phyloP scores from a whole-genome alignment of 2,888 invertebrate genomes.

The Hypolimnas misippus region DNA sequence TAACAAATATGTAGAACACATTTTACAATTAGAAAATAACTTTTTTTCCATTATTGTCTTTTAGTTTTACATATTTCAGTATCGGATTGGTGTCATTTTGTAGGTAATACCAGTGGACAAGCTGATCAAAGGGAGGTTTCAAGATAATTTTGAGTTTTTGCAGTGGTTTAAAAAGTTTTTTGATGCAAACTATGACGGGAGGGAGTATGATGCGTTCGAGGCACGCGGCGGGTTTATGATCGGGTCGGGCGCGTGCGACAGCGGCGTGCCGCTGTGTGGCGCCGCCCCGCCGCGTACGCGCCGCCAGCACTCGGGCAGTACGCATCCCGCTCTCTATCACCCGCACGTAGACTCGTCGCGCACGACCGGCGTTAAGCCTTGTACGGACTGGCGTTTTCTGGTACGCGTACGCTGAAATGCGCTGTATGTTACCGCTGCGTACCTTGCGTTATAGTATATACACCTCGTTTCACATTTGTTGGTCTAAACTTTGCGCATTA shows the following conservation, averaged over 20 bases:
- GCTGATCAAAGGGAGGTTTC: constrained; percentile 99
- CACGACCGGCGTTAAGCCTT: constrained; percentile 12
- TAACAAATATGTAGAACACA: too few species aligned
- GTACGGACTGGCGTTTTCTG: too few species aligned
- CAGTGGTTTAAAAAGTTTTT: constrained; percentile 99
- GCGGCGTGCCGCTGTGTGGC: constrained; percentile 76
- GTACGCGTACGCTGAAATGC: too few species aligned
- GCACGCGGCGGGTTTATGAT: constrained; percentile 93
- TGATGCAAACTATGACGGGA: constrained; percentile 99
- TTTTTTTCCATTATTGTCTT: background rate
- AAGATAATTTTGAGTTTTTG: constrained; percentile 99
- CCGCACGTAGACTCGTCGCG: constrained; percentile 53
- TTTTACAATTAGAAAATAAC: too few species aligned
- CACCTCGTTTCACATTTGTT: too few species aligned
- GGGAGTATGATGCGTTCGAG: constrained; percentile 96
- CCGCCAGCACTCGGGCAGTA: constrained; percentile 72
- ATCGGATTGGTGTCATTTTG: constrained; percentile 49
- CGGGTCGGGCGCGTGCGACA: constrained; percentile 87
- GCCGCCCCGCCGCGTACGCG: constrained; percentile 58
- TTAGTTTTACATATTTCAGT: background rate
- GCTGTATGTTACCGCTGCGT: too few species aligned
- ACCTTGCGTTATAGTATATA: too few species aligned
- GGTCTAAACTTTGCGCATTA: too few species aligned
- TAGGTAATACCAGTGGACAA: constrained; percentile 99
- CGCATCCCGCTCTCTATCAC: constrained; percentile 56